phyloP scores from a whole-genome alignment of 2,797 vertebrate genomes.

The Serranus cabrilla region DNA sequence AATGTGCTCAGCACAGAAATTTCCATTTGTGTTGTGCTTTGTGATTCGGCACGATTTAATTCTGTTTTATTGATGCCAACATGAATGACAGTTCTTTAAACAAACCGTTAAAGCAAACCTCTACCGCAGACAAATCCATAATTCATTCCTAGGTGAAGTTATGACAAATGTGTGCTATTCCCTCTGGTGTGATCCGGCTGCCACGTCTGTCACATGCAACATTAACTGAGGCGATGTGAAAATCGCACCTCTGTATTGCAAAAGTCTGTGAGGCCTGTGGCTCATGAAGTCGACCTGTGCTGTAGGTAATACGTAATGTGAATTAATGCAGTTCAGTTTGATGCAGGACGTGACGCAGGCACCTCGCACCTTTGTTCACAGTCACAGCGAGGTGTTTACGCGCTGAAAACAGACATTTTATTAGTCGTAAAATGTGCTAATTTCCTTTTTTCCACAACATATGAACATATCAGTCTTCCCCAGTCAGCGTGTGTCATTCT shows the following conservation, averaged over 20 bases:
- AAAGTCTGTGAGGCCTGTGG: slow-evolving; percentile 60
- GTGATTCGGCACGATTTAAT: slow-evolving; percentile 9
- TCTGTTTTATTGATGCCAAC: slow-evolving; percentile 32
- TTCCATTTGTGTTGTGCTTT: neutral
- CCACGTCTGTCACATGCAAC: slow-evolving; percentile 31
- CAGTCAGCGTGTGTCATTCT: slow-evolving; percentile 57
- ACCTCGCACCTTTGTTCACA: slow-evolving; percentile 20
- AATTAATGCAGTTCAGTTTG: slow-evolving; percentile 33
- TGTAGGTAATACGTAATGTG: slow-evolving; percentile 21
- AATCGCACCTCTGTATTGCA: slow-evolving; percentile 29
- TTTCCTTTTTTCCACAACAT: slow-evolving; percentile 8
- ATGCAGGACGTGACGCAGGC: slow-evolving; percentile 43
- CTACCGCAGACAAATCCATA: slow-evolving; percentile 63
- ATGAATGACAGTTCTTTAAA: slow-evolving; percentile 39
- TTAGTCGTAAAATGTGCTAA: slow-evolving; percentile 19
- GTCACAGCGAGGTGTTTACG: neutral
- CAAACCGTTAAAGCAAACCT: slow-evolving; percentile 29
- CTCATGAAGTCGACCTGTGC: slow-evolving; percentile 45
- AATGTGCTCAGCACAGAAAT: slow-evolving; percentile 17
- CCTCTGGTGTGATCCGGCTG: slow-evolving; percentile 41
- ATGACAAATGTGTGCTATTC: slow-evolving; percentile 40
- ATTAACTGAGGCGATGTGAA: slow-evolving; percentile 39
- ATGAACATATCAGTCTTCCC: slow-evolving; percentile 27
- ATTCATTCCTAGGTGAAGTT: slow-evolving; percentile 67
- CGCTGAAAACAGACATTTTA: slow-evolving; percentile 13